These are phyloP conservation scores for Euwallacea similis DNA, from an alignment of 1,140 invertebrate genomes.

Conservation along the genomic window DNA sequence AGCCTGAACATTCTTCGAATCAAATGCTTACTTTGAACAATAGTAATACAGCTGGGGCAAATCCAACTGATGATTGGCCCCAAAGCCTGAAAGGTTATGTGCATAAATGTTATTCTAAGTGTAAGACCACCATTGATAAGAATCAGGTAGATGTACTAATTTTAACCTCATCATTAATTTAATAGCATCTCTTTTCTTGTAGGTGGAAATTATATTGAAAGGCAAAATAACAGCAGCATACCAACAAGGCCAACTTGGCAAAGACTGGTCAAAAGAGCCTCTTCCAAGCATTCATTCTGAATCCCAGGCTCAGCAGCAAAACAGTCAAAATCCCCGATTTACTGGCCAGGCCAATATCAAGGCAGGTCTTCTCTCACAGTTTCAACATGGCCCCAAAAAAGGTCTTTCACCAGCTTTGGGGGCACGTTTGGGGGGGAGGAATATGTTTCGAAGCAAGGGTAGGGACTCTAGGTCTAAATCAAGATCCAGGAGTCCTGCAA, in stretches of 20 bases:
- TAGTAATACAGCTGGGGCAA: slow-evolving; percentile 15
- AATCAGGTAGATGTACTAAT: slow-evolving; percentile 60
- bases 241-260: slow-evolving; percentile 79
- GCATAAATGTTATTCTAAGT: slow-evolving; percentile 87
- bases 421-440: slow-evolving; percentile 58
- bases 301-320: slow-evolving; percentile 50
- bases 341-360: slow-evolving; percentile 60
- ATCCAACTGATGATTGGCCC: slow-evolving; percentile 66
- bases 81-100: slow-evolving; percentile 82
- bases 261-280: slow-evolving; percentile 91
- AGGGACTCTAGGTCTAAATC: slow-evolving; percentile 51
- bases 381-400: slow-evolving; percentile 54
- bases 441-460: slow-evolving; percentile 51
- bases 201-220: slow-evolving; percentile 88
- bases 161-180: not conserved
- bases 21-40: not conserved
- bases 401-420: slow-evolving; percentile 60
- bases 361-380: slow-evolving; percentile 57
- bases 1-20: too few species aligned
- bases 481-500: slow-evolving; percentile 56
- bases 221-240: slow-evolving; percentile 88
- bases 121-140: slow-evolving; percentile 81
- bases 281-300: slow-evolving; percentile 83
- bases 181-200: slow-evolving; percentile 1
- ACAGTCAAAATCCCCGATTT: slow-evolving; percentile 38